Evolutionary conservation across 2,113 vertebrate genomes (phyloP), one percentile per base, ranked within the genome.

Genomic region (Cottus gobio): DNA sequence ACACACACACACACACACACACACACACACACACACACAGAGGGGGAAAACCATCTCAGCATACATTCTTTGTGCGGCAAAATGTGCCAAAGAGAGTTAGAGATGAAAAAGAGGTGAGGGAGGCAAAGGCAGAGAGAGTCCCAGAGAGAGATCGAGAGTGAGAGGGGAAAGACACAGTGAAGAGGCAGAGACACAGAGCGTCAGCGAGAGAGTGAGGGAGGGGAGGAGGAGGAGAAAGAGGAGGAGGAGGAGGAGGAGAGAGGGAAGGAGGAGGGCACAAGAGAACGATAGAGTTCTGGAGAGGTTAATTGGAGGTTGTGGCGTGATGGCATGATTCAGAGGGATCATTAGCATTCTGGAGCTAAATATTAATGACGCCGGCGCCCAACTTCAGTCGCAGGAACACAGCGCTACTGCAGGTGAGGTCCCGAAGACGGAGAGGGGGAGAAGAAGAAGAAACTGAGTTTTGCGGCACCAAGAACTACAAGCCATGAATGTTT

Each of bases 241-340:
- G 67, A 63, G 30, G 12, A 3, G 46, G 39, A 8, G 44, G 44
- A 34, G 56, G 28, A 7, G 30, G 20, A 62, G 39, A 8, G 44
- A 13, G 1, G 44, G 11, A 36, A 64, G 8, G 22, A n/a, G 70
- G 48, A 20, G 24, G 56, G 20, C 5, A 39, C 2, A 2, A 31
- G 66, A 34, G 56, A 56, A 37, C 11, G 75, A 82, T 71, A 73
- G 73, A 63, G 81, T 87, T 78, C 76, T 62, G 65, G 74, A 85
- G 86, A 93, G 93, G 91, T 93, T 93, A 93, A 93, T 93, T 93
- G 90, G 90, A 92, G 93, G 93, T 93, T 93, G 90, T 83, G 83
- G 87, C 69, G n/a, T 89, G 84, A 90, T 92, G 89, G 90, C 92
- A 92, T 75, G 87, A 93, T 88, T 92, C 91, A 92, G 76, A 85